Evolutionary conservation across 1,140 invertebrate genomes (phyloP).

Genomic region (Hylyphantes graminicola): DNA sequence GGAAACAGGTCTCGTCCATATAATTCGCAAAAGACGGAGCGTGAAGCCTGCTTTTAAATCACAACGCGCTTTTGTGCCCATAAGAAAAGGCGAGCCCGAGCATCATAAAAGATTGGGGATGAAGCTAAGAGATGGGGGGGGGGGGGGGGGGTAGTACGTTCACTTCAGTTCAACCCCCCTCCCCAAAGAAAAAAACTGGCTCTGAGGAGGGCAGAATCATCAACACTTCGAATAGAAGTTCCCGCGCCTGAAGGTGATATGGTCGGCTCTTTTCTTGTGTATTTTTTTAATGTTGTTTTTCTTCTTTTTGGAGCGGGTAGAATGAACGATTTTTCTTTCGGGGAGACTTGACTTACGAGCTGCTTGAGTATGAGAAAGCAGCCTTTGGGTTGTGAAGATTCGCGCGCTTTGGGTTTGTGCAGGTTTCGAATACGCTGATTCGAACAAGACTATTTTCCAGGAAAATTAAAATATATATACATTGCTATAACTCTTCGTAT

Average conservation of each 20-base stretch:
- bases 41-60: conserved; percentile 41
- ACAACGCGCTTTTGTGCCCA: conserved; percentile 34
- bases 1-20: conserved; percentile 41
- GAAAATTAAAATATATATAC: too few relatives aligned
- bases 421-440: too few relatives aligned
- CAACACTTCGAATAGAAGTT: conserved; percentile 32
- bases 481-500: too few relatives aligned
- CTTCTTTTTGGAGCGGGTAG: not conserved
- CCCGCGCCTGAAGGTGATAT: conserved; percentile 31
- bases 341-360: too few relatives aligned
- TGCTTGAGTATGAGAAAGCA: too few relatives aligned
- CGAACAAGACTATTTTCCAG: too few relatives aligned
- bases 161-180: not conserved
- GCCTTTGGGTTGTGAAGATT: too few relatives aligned
- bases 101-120: conserved; percentile 20
- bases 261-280: not conserved
- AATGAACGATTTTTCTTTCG: too few relatives aligned
- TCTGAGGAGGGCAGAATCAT: conserved; percentile 11
- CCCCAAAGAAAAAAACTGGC: not conserved
- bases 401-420: too few relatives aligned
- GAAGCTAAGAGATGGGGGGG: too few relatives aligned
- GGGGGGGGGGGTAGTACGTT: not conserved
- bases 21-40: conserved; percentile 33
- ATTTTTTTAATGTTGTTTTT: conserved; percentile 6
- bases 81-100: not conserved